A percentile compares a stretch with the other conserved stretches of the same genome.
Evolutionary conservation across 2,888 invertebrate genomes (phyloP).

Genomic region (Lacanobia wlatinum): DNA sequence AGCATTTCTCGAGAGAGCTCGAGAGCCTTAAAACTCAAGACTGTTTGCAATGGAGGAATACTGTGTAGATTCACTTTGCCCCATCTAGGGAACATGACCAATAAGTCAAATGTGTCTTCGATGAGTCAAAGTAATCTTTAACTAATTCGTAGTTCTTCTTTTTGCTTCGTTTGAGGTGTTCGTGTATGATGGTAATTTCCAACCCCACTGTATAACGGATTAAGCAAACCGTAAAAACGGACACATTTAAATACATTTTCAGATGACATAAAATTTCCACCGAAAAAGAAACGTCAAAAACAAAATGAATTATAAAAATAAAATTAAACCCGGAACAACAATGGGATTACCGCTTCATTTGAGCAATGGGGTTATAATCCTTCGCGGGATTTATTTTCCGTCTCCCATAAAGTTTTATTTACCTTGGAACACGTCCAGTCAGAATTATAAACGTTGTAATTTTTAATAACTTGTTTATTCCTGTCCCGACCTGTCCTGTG

Average conservation of each 20-base stretch:
- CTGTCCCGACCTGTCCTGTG: not conserved
- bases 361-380: constrained; percentile 70
- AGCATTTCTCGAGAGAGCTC: too few relatives aligned
- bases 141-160: too few relatives aligned
- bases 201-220: not conserved
- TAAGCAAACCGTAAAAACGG: not conserved
- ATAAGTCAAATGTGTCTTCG: too few relatives aligned
- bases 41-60: too few relatives aligned
- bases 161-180: not conserved
- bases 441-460: constrained; percentile 39
- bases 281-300: not conserved
- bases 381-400: constrained; percentile 58
- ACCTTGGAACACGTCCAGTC: constrained; percentile 51
- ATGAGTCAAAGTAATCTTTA: not conserved
- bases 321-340: constrained; percentile 44
- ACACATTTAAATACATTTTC: constrained; percentile 5
- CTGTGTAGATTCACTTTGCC: too few relatives aligned
- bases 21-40: too few relatives aligned
- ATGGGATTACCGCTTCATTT: constrained; percentile 65
- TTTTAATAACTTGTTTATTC: constrained; percentile 45
- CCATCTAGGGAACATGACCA: too few relatives aligned
- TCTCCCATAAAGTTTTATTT: constrained; percentile 66
- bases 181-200: not conserved
- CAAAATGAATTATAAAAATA: constrained; percentile 50
- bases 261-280: not conserved